phyloP scores from a whole-genome alignment of 1,140 invertebrate species.

The Leptoteleia sp. region DNA sequence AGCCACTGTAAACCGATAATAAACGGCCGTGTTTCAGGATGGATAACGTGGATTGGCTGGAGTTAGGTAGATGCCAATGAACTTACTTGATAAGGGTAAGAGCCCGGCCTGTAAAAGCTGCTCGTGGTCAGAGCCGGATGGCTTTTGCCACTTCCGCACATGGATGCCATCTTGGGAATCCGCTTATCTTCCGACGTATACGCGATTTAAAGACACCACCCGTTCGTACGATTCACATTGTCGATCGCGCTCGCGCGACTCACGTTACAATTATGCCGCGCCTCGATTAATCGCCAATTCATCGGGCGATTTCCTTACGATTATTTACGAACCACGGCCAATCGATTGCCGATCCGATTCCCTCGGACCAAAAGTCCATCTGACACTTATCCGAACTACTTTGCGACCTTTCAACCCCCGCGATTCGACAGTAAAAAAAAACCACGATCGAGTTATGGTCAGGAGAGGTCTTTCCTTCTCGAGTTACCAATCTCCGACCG shows the following conservation, averaged over 20 bases:
- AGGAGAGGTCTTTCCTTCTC: too few relatives aligned
- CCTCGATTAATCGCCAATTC: conserved; percentile 33
- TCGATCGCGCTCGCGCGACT: conserved; percentile 33
- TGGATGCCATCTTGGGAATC: conserved; percentile 75
- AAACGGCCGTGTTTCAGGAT: too few relatives aligned
- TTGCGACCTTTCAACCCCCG: neutral
- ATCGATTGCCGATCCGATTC: neutral
- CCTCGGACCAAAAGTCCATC: conserved; percentile 3
- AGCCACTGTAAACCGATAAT: too few relatives aligned
- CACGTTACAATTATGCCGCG: conserved; percentile 28
- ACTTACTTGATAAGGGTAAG: conserved; percentile 79
- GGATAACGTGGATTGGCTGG: too few relatives aligned
- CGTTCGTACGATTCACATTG: conserved; percentile 36
- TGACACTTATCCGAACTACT: conserved; percentile 5
- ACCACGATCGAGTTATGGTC: too few relatives aligned
- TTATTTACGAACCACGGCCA: conserved; percentile 47
- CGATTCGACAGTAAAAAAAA: too few relatives aligned
- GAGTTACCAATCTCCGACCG: too few relatives aligned
- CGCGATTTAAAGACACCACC: conserved; percentile 8
- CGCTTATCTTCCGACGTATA: conserved; percentile 11
- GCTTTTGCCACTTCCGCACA: conserved; percentile 79
- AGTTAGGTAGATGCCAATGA: conserved; percentile 54
- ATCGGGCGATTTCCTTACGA: conserved; percentile 36
- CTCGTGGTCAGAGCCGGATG: conserved; percentile 75
- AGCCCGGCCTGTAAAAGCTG: conserved; percentile 76